Conservation (phyloP, 2,888 invertebrate species). For the Quadroppia sp. region DNA sequence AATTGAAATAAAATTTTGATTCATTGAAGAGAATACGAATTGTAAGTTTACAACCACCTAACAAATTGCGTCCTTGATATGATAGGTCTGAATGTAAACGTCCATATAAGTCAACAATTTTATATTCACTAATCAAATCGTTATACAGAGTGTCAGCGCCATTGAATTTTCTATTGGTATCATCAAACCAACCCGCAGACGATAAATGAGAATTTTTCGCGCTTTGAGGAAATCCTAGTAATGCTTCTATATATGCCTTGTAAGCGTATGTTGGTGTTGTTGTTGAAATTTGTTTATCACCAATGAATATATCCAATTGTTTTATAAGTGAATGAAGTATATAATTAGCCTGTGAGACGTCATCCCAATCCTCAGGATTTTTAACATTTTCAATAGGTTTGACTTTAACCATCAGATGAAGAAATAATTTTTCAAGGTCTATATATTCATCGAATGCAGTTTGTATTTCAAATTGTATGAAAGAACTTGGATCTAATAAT, state of each 20-base stretch:
- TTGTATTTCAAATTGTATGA: not conserved
- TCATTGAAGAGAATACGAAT: not conserved
- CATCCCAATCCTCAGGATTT: not conserved
- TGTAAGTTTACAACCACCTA: not conserved
- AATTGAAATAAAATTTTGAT: not conserved
- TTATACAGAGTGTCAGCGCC: too few species aligned
- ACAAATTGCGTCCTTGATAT: not conserved
- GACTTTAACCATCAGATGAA: not conserved
- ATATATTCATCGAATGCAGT: slow-evolving; percentile 11
- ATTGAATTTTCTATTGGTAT: not conserved
- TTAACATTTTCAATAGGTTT: not conserved
- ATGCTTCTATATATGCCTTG: slow-evolving; percentile 14
- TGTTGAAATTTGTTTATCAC: not conserved
- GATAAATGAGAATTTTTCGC: not conserved
- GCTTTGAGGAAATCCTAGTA: not conserved
- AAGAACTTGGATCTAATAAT: not conserved
- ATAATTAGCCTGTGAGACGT: not conserved
- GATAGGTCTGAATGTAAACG: not conserved
- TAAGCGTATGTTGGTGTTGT: not conserved
- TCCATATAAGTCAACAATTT: not conserved
- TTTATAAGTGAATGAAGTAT: slow-evolving; percentile 1
- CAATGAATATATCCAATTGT: slow-evolving; percentile 12
- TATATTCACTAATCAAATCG: too few species aligned
- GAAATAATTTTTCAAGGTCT: not conserved
- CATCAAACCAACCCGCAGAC: not conserved